These are phyloP conservation scores for Tupaia tana DNA, from an alignment of 2,113 vertebrate species.

Conservation along the genomic window DNA sequence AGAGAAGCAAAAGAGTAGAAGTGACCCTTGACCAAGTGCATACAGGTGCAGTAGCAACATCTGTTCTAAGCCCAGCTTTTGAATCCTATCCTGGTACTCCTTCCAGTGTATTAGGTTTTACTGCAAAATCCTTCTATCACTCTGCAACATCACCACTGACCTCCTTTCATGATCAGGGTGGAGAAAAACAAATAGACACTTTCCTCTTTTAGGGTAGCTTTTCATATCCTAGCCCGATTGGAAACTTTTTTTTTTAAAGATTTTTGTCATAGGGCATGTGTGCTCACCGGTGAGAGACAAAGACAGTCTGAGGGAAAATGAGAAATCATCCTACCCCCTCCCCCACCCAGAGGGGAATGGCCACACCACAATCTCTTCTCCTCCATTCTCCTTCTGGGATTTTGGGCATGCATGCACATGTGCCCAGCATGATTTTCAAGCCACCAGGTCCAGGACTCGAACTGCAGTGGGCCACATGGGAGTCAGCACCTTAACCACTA, in stretches of 20 bases:
- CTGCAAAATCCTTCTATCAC: not conserved
- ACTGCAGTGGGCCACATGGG: too few relatives aligned
- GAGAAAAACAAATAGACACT: constrained; percentile 33
- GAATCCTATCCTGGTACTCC: not conserved
- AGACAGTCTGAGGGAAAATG: too few relatives aligned
- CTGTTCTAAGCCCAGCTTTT: not conserved
- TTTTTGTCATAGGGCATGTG: too few relatives aligned
- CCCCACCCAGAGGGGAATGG: too few relatives aligned
- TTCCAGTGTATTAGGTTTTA: not conserved
- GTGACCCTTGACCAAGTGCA: not conserved
- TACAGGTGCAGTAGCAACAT: not conserved
- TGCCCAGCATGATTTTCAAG: too few relatives aligned
- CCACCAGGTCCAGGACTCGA: too few relatives aligned
- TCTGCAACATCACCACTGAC: not conserved
- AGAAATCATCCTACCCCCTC: too few relatives aligned
- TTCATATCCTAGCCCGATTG: constrained; percentile 31
- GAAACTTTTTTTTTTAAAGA: not conserved
- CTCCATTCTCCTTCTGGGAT: too few relatives aligned
- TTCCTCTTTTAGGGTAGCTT: constrained; percentile 23
- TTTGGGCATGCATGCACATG: too few relatives aligned
- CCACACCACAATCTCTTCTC: too few relatives aligned
- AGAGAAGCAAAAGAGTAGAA: not conserved
- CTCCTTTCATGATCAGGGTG: constrained; percentile 28
- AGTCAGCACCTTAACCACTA: too few relatives aligned
- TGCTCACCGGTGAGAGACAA: too few relatives aligned